Base-by-base conservation (phyloP, 2,888 invertebrate genomes). In the Lasioglossum vierecki region DNA sequence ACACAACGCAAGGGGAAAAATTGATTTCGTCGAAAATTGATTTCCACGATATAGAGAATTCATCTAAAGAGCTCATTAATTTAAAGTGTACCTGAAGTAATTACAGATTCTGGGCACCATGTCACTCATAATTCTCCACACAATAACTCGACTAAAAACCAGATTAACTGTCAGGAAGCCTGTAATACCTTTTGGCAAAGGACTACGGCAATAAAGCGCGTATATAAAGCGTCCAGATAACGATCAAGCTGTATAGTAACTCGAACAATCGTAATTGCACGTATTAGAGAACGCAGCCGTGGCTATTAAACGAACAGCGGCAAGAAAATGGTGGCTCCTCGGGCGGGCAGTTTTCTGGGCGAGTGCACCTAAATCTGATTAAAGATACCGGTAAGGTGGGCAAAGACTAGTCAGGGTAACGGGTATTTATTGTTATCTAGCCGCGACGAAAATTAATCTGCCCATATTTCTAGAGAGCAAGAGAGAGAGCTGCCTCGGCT, bases 401-500 rank as follows among this genome's bases (percentile, higher is more conserved):
- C 71, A n/a, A 39, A 66, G 70, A 60, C 49, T 41, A 76, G 71
- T 18, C 39, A n/a, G 39, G 79, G n/a, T 72, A 70, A 73, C 13
- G 74, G 74, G 74, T 86, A 86, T 85, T 86, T 86, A 85, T 86
- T 80, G 86, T 86, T 86, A 82, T 85, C 86, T 78, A 39, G 78
- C 66, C 75, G 72, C 60, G 26, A 63, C 71, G 77, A 75, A 75
- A 86, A 86, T 78, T 77, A 80, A 85, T 80, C 84, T 81, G 77
- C 75, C 76, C 60, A 57, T 57, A 44, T 68, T 72, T 76, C 72
- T n/a, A n/a, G 4, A n/a, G n/a, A n/a, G n/a, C 4, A 0, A 57
- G 57, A n/a, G n/a, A 53, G 53, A n/a, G 49, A 18, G 9, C 26
- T 22, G 35, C 11, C 8, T 15, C 4, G 8, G 39, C 35, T 6